Conservation (phyloP, 2,888 invertebrate genomes). For the Crematogaster levior region DNA sequence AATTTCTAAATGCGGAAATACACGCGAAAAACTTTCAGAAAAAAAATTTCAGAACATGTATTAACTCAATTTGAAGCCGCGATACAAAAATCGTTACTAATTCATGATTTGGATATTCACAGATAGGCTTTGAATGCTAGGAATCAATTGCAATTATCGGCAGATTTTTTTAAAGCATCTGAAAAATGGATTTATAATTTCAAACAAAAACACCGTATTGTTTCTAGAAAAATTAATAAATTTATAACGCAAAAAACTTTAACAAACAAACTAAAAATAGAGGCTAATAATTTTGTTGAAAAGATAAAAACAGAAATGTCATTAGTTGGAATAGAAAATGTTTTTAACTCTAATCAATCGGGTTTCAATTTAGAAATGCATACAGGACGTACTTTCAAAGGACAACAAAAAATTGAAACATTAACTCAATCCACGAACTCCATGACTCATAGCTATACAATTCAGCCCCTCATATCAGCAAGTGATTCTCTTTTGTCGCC, state of each 20-base stretch:
- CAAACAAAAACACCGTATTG: background rate
- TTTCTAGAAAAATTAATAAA: slow-evolving; percentile 37
- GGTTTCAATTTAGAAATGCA: slow-evolving; percentile 16
- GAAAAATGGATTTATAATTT: background rate
- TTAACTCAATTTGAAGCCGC: background rate
- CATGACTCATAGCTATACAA: slow-evolving; percentile 17
- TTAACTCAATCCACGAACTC: background rate
- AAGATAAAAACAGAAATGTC: background rate
- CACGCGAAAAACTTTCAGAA: background rate
- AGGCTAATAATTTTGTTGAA: background rate
- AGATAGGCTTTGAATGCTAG: background rate
- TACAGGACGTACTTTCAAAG: background rate
- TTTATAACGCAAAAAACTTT: slow-evolving; percentile 7
- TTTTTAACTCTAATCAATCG: slow-evolving; percentile 21
- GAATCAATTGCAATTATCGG: background rate
- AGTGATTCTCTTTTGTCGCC: slow-evolving; percentile 6
- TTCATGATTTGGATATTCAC: background rate
- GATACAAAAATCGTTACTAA: background rate
- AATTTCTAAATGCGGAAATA: background rate
- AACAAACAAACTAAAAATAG: background rate
- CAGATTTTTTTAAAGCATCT: background rate
- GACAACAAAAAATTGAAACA: background rate
- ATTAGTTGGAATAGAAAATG: background rate
- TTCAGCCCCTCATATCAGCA: slow-evolving; percentile 17
- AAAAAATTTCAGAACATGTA: background rate